Evolutionary conservation across 2,888 invertebrate genomes (phyloP).

Genomic region (Vesta saturnalis): DNA sequence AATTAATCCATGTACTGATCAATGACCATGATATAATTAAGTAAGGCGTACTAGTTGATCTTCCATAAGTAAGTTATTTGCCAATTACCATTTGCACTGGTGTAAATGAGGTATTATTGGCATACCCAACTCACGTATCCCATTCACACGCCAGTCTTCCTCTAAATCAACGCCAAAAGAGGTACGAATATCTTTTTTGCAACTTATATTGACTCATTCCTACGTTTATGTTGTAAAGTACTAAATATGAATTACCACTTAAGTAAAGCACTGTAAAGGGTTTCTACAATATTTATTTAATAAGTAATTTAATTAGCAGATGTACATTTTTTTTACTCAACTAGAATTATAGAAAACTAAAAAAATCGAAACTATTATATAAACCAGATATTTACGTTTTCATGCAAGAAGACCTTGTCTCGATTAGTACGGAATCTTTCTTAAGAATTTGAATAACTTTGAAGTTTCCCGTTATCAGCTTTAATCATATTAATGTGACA

Average conservation of each 20-base stretch:
- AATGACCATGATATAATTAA: constrained; percentile 11
- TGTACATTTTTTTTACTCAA: no score
- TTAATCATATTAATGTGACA: background rate
- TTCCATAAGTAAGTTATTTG: constrained; percentile 32
- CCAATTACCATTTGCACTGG: constrained; percentile 38
- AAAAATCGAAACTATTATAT: background rate
- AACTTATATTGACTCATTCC: constrained; percentile 21
- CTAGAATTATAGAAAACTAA: no score
- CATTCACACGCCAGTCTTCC: constrained; percentile 44
- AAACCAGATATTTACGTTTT: background rate
- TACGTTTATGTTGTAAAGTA: background rate
- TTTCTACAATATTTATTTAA: no score
- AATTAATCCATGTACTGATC: background rate
- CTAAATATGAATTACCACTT: no score
- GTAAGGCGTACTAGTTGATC: constrained; percentile 28
- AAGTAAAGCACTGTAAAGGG: no score
- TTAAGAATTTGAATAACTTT: background rate
- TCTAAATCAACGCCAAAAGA: constrained; percentile 34
- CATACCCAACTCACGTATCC: constrained; percentile 45
- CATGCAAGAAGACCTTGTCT: background rate
- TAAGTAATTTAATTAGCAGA: no score
- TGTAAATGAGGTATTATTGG: constrained; percentile 32
- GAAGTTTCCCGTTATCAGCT: background rate
- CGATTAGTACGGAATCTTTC: background rate
- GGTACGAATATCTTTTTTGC: constrained; percentile 26